phyloP scores from a whole-genome alignment of 1,140 invertebrate species.

The Chironomus tepperi region DNA sequence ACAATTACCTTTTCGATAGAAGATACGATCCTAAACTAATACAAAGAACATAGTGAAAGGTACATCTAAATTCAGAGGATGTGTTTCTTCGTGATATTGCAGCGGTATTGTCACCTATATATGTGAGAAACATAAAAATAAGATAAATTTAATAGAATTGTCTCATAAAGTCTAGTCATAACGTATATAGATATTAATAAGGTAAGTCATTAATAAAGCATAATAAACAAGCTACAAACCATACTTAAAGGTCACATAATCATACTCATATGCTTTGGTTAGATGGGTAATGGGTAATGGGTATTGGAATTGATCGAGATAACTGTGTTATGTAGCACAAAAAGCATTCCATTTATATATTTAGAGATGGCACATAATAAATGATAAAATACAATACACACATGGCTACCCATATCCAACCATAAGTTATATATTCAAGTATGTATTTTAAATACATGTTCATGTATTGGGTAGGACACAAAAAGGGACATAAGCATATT shows the following conservation, averaged over 20 bases:
- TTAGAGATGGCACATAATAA: neutral
- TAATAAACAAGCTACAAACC: too few species aligned
- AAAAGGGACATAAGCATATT: conserved; percentile 1
- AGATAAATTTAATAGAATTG: neutral
- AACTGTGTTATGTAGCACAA: too few species aligned
- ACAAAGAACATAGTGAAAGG: conserved; percentile 19
- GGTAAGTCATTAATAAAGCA: neutral
- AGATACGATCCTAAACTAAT: conserved; percentile 22
- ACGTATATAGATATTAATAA: neutral
- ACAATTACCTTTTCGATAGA: conserved; percentile 18
- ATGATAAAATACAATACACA: neutral
- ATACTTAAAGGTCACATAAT: too few species aligned
- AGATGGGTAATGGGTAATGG: too few species aligned
- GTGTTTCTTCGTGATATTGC: conserved; percentile 40
- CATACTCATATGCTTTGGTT: too few species aligned
- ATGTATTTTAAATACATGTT: too few species aligned
- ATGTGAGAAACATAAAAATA: conserved; percentile 21
- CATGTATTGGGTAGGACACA: neutral
- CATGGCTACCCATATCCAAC: neutral
- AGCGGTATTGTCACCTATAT: conserved; percentile 41
- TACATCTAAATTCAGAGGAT: conserved; percentile 31
- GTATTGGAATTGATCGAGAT: too few species aligned
- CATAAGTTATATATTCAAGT: too few species aligned
- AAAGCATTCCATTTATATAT: too few species aligned
- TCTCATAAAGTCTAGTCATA: neutral